These are phyloP conservation scores for Spinus pinus DNA, from an alignment of 2,797 vertebrate species.

Conservation along the genomic window DNA sequence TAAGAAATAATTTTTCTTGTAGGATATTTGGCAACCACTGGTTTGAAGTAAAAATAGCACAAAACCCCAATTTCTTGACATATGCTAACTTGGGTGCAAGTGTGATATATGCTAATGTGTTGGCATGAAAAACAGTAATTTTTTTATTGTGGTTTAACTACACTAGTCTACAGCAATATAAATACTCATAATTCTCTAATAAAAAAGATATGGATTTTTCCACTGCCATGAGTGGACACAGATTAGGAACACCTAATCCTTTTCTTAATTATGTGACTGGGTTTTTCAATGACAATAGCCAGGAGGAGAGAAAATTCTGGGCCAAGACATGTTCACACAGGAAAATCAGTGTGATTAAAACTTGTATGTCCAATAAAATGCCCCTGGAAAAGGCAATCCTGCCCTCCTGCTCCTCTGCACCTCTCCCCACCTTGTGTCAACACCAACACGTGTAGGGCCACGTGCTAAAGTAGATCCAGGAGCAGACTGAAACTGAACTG, in stretches of 20 bases:
- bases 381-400: background rate
- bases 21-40: background rate
- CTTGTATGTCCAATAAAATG: background rate
- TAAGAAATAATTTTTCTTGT: background rate
- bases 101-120: background rate
- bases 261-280: background rate
- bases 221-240: background rate
- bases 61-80: background rate
- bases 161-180: background rate
- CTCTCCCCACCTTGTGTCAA: background rate
- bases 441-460: background rate
- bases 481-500: background rate
- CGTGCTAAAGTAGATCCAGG: background rate
- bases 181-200: background rate
- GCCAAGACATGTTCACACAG: background rate
- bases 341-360: background rate
- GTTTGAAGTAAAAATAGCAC: background rate
- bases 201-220: background rate
- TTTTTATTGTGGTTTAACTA: background rate
- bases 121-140: background rate
- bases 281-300: background rate
- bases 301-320: background rate
- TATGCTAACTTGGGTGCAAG: background rate
- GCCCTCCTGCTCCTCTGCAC: background rate
- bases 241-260: background rate